Conservation (phyloP, 2,113 vertebrate species). For the Erinaceus europaeus region DNA sequence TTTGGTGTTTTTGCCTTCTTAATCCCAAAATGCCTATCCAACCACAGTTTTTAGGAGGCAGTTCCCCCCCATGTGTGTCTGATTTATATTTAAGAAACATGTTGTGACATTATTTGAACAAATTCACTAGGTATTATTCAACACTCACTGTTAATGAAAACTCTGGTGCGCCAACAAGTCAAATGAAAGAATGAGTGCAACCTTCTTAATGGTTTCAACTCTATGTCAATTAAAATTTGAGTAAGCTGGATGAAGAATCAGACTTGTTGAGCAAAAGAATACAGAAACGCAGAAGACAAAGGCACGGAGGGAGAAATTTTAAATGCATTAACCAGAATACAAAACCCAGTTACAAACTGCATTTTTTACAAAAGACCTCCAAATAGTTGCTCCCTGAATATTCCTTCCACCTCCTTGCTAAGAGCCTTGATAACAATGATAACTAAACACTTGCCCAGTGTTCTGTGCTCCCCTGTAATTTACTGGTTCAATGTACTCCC, state of each 20-base stretch:
- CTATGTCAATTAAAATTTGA: slow-evolving; percentile 57
- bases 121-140: slow-evolving; percentile 45
- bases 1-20: neutral
- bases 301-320: slow-evolving; percentile 8
- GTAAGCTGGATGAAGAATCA: neutral
- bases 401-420: neutral
- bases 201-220: slow-evolving; percentile 43
- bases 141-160: slow-evolving; percentile 35
- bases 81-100: slow-evolving; percentile 40
- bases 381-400: neutral
- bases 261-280: slow-evolving; percentile 19
- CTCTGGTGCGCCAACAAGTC: slow-evolving; percentile 26
- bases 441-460: neutral
- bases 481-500: neutral
- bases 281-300: slow-evolving; percentile 35
- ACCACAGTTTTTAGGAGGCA: slow-evolving; percentile 33
- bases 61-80: slow-evolving; percentile 27
- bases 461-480: neutral
- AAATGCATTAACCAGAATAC: slow-evolving; percentile 24
- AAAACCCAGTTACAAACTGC: neutral
- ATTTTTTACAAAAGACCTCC: slow-evolving; percentile 17
- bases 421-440: neutral
- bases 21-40: neutral
- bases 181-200: slow-evolving; percentile 57
- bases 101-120: slow-evolving; percentile 56